Evolutionary conservation across 2,113 vertebrate genomes (phyloP).

Genomic region (Dunckerocampus dactyliophorus): DNA sequence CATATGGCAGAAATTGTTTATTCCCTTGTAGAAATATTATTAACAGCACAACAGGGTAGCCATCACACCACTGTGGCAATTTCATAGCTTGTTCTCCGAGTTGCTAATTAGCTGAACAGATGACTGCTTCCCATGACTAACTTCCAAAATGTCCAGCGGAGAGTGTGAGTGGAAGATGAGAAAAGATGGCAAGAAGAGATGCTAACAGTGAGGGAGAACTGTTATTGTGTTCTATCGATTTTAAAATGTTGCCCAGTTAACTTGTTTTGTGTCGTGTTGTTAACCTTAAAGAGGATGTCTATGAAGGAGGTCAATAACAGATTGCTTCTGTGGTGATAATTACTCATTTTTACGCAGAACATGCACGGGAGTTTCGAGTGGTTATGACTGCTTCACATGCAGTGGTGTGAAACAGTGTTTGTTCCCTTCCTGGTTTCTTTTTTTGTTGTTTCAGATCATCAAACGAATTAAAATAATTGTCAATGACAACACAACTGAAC

Average conservation of each 20-base stretch:
- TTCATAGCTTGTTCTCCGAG: background rate
- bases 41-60: background rate
- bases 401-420: no score
- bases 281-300: background rate
- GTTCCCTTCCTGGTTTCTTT: no score
- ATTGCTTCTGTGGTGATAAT: background rate
- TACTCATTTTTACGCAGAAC: background rate
- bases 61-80: no score
- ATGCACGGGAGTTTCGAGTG: background rate
- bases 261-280: background rate
- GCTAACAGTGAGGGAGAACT: constrained; percentile 1
- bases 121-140: constrained; percentile 23
- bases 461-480: no score
- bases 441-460: no score
- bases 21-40: background rate
- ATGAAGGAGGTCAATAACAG: background rate
- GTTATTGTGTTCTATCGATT: background rate
- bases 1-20: background rate
- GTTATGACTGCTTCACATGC: background rate
- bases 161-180: constrained; percentile 3
- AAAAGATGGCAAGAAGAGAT: background rate
- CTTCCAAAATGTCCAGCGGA: constrained; percentile 12
- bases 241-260: background rate
- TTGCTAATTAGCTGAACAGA: constrained; percentile 13
- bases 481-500: no score